A percentile compares a stretch with the other conserved stretches of the same genome.
Evolutionary conservation across 1,140 invertebrate species (phyloP).

Genomic region (Babylonia areolata): DNA sequence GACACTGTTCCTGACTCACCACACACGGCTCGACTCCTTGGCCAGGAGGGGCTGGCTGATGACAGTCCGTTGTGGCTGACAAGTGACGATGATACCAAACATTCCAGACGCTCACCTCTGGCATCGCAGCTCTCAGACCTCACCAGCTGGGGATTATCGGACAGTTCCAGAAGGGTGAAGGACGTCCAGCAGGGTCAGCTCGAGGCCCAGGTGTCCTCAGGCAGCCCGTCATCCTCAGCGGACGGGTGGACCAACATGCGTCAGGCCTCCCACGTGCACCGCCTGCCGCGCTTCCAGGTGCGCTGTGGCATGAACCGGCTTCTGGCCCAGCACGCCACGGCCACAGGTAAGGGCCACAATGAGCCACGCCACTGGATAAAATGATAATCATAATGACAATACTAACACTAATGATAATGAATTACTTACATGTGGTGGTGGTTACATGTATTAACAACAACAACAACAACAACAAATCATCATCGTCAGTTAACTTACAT

Average conservation of each 20-base stretch:
- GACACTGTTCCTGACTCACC: too few species aligned
- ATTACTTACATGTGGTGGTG: too few species aligned
- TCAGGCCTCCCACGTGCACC: conserved; percentile 7
- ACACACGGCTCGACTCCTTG: not conserved
- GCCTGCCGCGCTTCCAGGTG: conserved; percentile 14
- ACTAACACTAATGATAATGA: too few species aligned
- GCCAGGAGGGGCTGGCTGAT: not conserved
- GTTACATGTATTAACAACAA: too few species aligned
- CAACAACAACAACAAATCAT: too few species aligned
- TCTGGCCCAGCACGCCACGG: not conserved
- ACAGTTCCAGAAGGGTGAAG: not conserved
- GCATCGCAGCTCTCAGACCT: too few species aligned
- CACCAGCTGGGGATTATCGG: too few species aligned
- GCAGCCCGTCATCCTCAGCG: not conserved
- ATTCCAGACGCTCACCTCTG: too few species aligned
- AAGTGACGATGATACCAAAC: not conserved
- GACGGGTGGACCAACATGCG: not conserved
- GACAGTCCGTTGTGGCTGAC: not conserved
- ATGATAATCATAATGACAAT: too few species aligned
- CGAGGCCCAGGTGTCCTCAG: not conserved
- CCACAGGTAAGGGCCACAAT: too few species aligned
- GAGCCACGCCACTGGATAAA: too few species aligned
- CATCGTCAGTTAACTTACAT: too few species aligned
- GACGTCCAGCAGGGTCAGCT: not conserved
- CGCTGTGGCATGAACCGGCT: not conserved